Percentiles rank a stretch among this genome's conserved stretches.
Conservation (phyloP, 2,113 vertebrate genomes). For the Paramormyrops kingsleyae region DNA sequence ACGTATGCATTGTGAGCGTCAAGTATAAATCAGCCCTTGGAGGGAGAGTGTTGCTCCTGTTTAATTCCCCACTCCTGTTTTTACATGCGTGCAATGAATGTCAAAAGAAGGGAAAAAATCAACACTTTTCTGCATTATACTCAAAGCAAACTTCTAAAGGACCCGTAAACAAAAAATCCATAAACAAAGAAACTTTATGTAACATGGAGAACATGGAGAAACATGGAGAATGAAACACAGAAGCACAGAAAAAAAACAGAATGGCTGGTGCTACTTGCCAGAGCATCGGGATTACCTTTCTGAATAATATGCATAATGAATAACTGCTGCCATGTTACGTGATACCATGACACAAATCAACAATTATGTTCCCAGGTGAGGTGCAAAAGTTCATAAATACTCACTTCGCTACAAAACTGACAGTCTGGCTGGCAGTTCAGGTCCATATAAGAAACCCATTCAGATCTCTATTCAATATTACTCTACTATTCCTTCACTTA, state of each 20-base stretch:
- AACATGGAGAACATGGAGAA: too few species aligned
- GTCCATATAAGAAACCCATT: background rate
- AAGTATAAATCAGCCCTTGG: too few species aligned
- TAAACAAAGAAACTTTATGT: background rate
- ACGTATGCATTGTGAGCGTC: too few species aligned
- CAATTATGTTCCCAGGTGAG: background rate
- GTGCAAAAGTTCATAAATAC: background rate
- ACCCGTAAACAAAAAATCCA: background rate
- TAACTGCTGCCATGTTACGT: background rate
- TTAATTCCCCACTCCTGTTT: background rate
- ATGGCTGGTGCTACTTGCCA: background rate
- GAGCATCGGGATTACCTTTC: background rate
- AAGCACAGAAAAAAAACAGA: background rate
- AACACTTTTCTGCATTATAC: background rate
- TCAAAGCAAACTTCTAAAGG: background rate
- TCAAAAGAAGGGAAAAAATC: background rate
- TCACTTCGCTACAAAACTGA: background rate
- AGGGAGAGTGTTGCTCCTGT: background rate
- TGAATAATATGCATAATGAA: background rate
- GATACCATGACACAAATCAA: background rate
- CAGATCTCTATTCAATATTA: background rate
- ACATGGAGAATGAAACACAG: background rate
- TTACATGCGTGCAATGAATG: background rate
- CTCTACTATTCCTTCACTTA: background rate
- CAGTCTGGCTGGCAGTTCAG: background rate